phyloP scores from a whole-genome alignment of 2,113 vertebrate genomes.

The Pteruthius melanotis region DNA sequence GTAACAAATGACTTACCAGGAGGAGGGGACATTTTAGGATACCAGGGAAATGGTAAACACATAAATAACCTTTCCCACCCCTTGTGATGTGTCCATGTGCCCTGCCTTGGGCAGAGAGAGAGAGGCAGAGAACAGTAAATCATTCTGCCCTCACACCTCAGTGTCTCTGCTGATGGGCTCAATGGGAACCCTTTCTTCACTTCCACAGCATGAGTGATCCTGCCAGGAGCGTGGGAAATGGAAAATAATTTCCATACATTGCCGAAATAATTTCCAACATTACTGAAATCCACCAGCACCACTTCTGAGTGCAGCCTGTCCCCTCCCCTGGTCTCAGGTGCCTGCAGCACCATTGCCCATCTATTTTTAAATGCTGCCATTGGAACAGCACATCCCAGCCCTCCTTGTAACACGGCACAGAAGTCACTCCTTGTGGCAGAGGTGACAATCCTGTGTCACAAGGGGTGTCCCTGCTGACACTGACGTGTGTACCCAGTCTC shows the following conservation, averaged over 20 bases:
- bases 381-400: fast-evolving
- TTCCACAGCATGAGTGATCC: background rate
- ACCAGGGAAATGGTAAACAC: background rate
- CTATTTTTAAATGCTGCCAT: background rate
- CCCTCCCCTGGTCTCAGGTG: background rate
- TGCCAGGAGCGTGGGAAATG: background rate
- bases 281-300: background rate
- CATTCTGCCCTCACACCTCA: background rate
- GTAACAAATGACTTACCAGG: background rate
- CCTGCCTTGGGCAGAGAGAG: background rate
- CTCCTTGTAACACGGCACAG: background rate
- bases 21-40: background rate
- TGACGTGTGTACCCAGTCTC: background rate
- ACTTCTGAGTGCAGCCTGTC: background rate
- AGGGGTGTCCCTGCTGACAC: background rate
- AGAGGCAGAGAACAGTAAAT: background rate
- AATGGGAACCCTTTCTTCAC: background rate
- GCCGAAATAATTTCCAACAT: background rate
- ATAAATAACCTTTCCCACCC: constrained; percentile 12
- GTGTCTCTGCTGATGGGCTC: background rate
- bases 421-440: background rate
- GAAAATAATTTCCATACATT: background rate
- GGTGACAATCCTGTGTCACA: background rate
- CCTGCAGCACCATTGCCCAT: background rate
- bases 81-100: background rate